phyloP scores from a whole-genome alignment of 2,797 vertebrate genomes.

The Poeciliopsis turneri region DNA sequence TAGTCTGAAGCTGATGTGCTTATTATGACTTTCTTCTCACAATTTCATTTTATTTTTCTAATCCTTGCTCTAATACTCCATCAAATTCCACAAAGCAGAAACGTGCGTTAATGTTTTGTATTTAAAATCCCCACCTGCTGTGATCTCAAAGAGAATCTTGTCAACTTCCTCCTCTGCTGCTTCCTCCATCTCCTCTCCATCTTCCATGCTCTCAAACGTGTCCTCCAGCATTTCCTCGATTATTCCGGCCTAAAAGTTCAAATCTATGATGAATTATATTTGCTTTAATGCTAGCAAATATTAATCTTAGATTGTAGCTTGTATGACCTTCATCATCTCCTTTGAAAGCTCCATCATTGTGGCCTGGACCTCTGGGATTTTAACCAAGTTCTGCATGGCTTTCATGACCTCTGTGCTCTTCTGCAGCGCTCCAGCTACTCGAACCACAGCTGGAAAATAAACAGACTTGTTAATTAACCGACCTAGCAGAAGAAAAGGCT shows the following conservation, averaged over 20 bases:
- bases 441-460: conserved; percentile 83
- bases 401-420: conserved; percentile 99
- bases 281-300: not conserved
- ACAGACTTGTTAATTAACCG: conserved; percentile 7
- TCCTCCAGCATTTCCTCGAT: conserved; percentile 99
- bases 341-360: conserved; percentile 97
- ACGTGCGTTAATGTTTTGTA: not conserved
- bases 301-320: not conserved
- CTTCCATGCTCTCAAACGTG: conserved; percentile 95
- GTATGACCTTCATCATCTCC: conserved; percentile 97
- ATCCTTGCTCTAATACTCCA: too few relatives aligned
- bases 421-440: conserved; percentile 92
- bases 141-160: conserved; percentile 97
- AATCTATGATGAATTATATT: not conserved
- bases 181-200: conserved; percentile 98
- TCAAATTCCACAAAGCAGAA: not conserved
- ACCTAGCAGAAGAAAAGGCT: not conserved
- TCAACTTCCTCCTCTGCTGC: conserved; percentile 94
- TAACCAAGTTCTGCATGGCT: conserved; percentile 95
- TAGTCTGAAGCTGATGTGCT: too few relatives aligned
- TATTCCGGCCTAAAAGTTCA: conserved; percentile 81
- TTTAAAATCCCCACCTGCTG: conserved; percentile 85
- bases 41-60: too few relatives aligned
- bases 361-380: conserved; percentile 97
- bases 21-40: too few relatives aligned